These are phyloP conservation scores for Drosophila nikananu DNA, from an alignment of 1,140 invertebrate genomes.

Conservation along the genomic window DNA sequence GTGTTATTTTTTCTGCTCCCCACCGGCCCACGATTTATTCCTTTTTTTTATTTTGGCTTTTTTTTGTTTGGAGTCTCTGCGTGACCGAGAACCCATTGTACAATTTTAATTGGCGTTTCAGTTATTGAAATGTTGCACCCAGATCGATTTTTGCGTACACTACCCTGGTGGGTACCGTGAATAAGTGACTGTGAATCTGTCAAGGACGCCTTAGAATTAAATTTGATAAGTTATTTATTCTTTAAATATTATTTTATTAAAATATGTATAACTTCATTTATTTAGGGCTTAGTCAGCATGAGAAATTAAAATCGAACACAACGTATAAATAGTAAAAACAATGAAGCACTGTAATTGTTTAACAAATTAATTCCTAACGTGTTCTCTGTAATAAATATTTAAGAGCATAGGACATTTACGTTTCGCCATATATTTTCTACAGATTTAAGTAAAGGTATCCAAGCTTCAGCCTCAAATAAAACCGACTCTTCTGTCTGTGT, in stretches of 20 bases:
- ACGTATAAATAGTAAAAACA: too few relatives aligned
- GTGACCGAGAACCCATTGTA: slow-evolving; percentile 71
- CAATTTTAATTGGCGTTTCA: slow-evolving; percentile 81
- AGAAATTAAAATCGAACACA: not conserved
- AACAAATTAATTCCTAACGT: too few relatives aligned
- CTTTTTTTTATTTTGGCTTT: not conserved
- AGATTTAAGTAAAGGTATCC: not conserved
- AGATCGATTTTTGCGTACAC: slow-evolving; percentile 37
- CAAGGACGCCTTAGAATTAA: not conserved
- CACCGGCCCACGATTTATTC: not conserved
- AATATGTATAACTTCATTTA: not conserved
- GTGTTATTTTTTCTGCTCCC: slow-evolving; percentile 36
- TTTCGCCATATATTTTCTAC: not conserved
- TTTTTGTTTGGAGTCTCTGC: slow-evolving; percentile 46
- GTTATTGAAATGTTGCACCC: slow-evolving; percentile 80
- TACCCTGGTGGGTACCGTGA: slow-evolving; percentile 1
- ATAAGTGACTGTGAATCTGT: not conserved
- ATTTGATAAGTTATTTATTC: too few relatives aligned
- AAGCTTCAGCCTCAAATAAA: not conserved
- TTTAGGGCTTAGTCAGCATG: not conserved
- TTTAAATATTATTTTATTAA: too few relatives aligned
- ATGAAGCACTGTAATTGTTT: too few relatives aligned
- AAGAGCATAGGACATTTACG: too few relatives aligned
- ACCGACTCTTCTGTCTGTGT: not conserved
- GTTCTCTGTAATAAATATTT: too few relatives aligned